A percentile compares a stretch with the other conserved stretches of the same genome.
These are phyloP conservation scores for Parauchenoglanis ngamensis DNA, from an alignment of 2,797 vertebrate species.

Conservation along the genomic window DNA sequence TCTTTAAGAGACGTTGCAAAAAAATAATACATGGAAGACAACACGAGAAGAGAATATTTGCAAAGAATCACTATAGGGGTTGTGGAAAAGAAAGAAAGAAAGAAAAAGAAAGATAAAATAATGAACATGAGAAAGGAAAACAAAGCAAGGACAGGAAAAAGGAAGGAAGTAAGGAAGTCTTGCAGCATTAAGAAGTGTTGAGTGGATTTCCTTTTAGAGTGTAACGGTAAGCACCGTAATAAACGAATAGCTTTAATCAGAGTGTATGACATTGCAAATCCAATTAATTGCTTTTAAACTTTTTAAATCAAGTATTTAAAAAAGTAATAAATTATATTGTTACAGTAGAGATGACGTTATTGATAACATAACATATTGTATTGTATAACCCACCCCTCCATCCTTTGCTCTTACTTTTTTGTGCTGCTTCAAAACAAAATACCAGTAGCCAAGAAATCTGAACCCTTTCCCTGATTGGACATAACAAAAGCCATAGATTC, in stretches of 20 bases:
- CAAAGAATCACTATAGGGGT: neutral
- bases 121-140: neutral
- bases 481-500: constrained; percentile 47
- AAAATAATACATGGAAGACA: neutral
- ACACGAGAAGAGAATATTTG: neutral
- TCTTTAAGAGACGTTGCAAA: neutral
- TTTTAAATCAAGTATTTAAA: neutral
- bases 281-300: neutral
- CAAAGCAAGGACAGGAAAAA: neutral
- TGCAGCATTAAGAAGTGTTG: neutral
- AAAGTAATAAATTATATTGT: neutral
- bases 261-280: neutral
- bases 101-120: neutral
- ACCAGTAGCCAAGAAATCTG: constrained; percentile 22
- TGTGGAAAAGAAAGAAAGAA: neutral
- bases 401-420: neutral
- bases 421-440: neutral
- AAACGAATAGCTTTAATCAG: neutral
- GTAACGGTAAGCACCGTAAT: neutral
- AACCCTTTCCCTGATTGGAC: constrained; percentile 60
- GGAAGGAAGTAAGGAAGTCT: neutral
- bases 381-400: neutral
- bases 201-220: neutral
- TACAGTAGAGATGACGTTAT: neutral
- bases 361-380: neutral